A percentile compares a stretch with the other conserved stretches of the same genome.
phyloP scores from a whole-genome alignment of 1,140 invertebrate genomes.

The Sarcophaga peregrina region DNA sequence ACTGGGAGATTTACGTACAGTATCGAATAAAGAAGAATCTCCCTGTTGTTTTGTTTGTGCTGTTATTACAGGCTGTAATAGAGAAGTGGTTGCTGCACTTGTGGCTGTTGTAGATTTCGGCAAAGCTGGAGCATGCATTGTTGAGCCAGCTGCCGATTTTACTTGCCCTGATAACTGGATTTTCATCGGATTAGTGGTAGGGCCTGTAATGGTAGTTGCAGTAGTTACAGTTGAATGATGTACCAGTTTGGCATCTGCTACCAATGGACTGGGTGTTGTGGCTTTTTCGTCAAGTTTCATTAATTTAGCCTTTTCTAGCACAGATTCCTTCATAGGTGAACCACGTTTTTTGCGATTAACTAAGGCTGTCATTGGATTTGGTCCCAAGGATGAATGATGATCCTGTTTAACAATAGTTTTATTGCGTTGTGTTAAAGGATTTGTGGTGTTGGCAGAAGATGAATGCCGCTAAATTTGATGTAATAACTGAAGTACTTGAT shows the following conservation, averaged over 20 bases:
- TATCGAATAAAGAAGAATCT: slow-evolving; percentile 53
- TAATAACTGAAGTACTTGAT: slow-evolving; percentile 36
- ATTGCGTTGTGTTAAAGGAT: neutral
- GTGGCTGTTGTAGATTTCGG: slow-evolving; percentile 25
- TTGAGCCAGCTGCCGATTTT: neutral
- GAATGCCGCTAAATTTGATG: slow-evolving; percentile 13
- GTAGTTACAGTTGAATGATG: slow-evolving; percentile 9
- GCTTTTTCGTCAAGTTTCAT: slow-evolving; percentile 43
- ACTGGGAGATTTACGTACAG: slow-evolving; percentile 62
- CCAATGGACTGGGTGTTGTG: slow-evolving; percentile 9
- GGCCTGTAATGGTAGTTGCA: neutral
- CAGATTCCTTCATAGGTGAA: slow-evolving; percentile 61
- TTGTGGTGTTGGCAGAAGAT: neutral
- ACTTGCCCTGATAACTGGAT: neutral
- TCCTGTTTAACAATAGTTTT: neutral
- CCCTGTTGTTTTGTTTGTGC: slow-evolving; percentile 19
- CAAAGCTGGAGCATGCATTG: slow-evolving; percentile 20
- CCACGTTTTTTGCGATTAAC: slow-evolving; percentile 57
- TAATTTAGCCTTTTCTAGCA: slow-evolving; percentile 40
- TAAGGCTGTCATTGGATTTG: slow-evolving; percentile 31
- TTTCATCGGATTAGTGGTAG: neutral
- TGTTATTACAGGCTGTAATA: slow-evolving; percentile 12
- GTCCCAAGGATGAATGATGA: neutral
- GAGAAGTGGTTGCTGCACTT: neutral
- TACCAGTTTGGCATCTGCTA: slow-evolving; percentile 44